Evolutionary conservation across 2,888 invertebrate species (phyloP).

Genomic region (Oligia latruncula): DNA sequence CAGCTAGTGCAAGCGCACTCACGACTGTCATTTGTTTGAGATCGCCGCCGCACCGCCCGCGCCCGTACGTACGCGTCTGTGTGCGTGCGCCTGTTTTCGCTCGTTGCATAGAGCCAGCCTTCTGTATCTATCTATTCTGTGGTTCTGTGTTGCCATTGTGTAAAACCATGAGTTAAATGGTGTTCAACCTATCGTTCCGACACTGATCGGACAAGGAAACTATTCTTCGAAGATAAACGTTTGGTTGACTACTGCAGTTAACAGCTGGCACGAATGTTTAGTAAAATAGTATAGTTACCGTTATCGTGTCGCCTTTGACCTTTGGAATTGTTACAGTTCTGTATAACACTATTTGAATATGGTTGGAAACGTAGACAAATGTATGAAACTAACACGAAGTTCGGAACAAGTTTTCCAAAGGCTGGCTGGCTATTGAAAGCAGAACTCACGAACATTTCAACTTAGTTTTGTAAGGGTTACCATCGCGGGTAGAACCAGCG

Average conservation of each 20-base stretch:
- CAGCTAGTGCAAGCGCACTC: neutral
- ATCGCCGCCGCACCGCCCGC: neutral
- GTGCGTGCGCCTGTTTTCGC: neutral
- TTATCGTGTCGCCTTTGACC: neutral
- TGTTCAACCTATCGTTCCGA: constrained; percentile 39
- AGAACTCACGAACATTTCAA: neutral
- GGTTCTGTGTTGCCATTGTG: constrained; percentile 43
- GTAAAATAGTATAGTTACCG: neutral
- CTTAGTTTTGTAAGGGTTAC: too few relatives aligned
- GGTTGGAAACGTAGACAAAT: neutral
- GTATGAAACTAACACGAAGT: too few relatives aligned
- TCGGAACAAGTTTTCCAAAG: neutral
- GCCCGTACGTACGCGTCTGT: neutral
- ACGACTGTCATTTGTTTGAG: neutral
- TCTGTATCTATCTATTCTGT: constrained; percentile 8
- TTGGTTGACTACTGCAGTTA: constrained; percentile 15
- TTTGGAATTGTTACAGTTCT: neutral
- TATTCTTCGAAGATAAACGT: constrained; percentile 32
- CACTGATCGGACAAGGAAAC: constrained; percentile 33
- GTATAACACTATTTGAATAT: neutral
- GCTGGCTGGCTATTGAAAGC: too few relatives aligned
- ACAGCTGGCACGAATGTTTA: constrained; percentile 2
- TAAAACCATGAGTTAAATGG: constrained; percentile 48
- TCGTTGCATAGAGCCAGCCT: neutral
- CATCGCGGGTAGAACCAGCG: too few relatives aligned